phyloP scores from a whole-genome alignment of 2,113 vertebrate species.

The Glaucidium brasilianum region DNA sequence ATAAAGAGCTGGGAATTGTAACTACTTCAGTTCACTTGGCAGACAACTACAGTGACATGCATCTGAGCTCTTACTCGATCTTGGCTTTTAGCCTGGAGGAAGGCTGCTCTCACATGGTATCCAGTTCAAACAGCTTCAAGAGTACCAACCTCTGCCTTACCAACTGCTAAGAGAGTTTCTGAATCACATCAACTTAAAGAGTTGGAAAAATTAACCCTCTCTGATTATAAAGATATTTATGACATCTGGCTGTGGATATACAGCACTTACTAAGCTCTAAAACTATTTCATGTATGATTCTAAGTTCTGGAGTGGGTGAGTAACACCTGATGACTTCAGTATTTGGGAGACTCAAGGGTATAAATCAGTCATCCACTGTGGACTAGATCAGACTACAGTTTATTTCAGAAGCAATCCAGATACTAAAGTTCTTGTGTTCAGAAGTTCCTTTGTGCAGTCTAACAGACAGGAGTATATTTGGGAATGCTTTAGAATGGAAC shows the following conservation, averaged over 20 bases:
- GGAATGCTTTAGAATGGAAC: not conserved
- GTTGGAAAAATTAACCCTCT: not conserved
- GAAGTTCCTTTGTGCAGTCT: not conserved
- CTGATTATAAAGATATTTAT: not conserved
- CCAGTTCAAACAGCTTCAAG: not conserved
- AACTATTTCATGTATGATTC: not conserved
- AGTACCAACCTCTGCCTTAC: not conserved
- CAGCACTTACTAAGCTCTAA: not conserved
- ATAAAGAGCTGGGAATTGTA: not conserved
- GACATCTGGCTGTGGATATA: not conserved
- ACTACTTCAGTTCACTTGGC: not conserved
- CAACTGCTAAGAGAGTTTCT: not conserved
- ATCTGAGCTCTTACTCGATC: not conserved
- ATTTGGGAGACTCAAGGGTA: not conserved
- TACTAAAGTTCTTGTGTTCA: not conserved
- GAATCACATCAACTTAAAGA: not conserved
- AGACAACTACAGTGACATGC: not conserved
- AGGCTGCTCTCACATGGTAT: not conserved
- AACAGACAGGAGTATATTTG: not conserved
- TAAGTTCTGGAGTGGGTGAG: not conserved
- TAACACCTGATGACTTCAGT: not conserved
- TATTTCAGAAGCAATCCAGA: not conserved
- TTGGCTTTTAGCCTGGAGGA: not conserved
- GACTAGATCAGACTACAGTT: not conserved
- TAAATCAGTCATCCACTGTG: not conserved